Conservation (phyloP, 1,140 invertebrate species). For the Armadillidium nasatum region DNA sequence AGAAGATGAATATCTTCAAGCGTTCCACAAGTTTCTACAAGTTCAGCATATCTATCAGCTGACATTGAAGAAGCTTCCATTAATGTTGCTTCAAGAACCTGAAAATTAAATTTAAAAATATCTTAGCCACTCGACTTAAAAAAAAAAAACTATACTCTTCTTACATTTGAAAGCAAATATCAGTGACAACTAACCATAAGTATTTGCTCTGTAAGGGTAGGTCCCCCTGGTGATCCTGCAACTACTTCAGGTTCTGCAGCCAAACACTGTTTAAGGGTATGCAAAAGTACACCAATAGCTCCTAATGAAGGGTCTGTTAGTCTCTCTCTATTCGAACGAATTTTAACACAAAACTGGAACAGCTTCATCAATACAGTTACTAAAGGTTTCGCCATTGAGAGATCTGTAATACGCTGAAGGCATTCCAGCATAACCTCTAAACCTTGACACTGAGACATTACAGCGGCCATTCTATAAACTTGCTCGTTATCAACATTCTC, state of each 20-base stretch:
- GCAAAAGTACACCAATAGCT: conserved; percentile 64
- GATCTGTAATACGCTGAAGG: conserved; percentile 65
- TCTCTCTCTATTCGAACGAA: conserved; percentile 58
- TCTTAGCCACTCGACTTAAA: background rate
- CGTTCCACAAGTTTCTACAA: conserved; percentile 77
- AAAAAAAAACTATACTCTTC: background rate
- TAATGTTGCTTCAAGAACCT: conserved; percentile 89
- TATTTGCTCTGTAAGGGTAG: conserved; percentile 72
- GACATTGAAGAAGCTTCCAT: conserved; percentile 69
- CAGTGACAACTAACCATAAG: conserved; percentile 55
- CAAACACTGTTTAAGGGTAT: conserved; percentile 54
- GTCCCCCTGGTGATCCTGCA: conserved; percentile 60
- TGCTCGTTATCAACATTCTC: conserved; percentile 91
- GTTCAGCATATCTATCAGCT: conserved; percentile 67
- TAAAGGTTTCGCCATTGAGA: conserved; percentile 68
- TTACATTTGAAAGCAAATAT: background rate
- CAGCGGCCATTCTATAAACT: conserved; percentile 72
- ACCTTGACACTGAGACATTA: conserved; percentile 79
- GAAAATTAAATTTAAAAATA: conserved; percentile 25
- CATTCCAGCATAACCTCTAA: conserved; percentile 70
- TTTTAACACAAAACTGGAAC: conserved; percentile 74
- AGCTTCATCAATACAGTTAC: conserved; percentile 79
- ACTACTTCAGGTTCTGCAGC: conserved; percentile 54
- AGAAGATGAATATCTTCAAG: conserved; percentile 77
- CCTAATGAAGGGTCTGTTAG: conserved; percentile 63